These are phyloP conservation scores for Danio rerio DNA, from an alignment of 2,113 vertebrate species.

Conservation along the genomic window DNA sequence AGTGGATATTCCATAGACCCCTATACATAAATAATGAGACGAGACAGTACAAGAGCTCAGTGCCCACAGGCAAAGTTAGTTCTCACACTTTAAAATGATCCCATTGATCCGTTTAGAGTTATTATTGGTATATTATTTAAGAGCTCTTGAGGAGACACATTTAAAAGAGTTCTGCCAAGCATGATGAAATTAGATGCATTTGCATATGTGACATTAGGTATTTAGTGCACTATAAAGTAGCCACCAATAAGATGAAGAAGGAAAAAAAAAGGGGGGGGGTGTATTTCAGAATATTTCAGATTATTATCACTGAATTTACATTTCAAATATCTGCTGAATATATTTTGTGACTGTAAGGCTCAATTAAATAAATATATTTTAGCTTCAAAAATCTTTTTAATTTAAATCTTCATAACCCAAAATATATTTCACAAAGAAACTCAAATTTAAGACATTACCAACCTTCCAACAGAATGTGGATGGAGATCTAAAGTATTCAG, in stretches of 20 bases:
- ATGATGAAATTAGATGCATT: slow-evolving; percentile 58
- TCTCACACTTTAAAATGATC: slow-evolving; percentile 61
- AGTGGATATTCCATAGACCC: slow-evolving; percentile 34
- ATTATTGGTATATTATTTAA: slow-evolving; percentile 62
- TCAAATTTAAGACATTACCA: too few relatives aligned
- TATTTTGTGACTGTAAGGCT: too few relatives aligned
- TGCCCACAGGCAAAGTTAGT: slow-evolving; percentile 48
- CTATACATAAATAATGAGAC: slow-evolving; percentile 34
- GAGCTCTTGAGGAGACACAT: slow-evolving; percentile 45
- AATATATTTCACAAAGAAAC: too few relatives aligned
- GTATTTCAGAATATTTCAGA: too few relatives aligned
- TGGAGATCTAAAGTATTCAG: too few relatives aligned
- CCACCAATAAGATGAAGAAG: not conserved
- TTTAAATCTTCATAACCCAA: too few relatives aligned
- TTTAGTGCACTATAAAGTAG: slow-evolving; percentile 45
- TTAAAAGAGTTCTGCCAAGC: slow-evolving; percentile 53
- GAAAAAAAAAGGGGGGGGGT: too few relatives aligned
- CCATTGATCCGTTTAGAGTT: slow-evolving; percentile 64
- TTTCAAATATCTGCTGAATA: too few relatives aligned
- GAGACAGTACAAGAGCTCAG: slow-evolving; percentile 8
- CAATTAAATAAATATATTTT: too few relatives aligned
- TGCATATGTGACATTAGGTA: slow-evolving; percentile 45
- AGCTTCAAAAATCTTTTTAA: too few relatives aligned
- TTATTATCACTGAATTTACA: too few relatives aligned
- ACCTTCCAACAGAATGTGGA: too few relatives aligned